Evolutionary conservation across 2,888 invertebrate species (phyloP).

Genomic region (Mactromeris polynyma): DNA sequence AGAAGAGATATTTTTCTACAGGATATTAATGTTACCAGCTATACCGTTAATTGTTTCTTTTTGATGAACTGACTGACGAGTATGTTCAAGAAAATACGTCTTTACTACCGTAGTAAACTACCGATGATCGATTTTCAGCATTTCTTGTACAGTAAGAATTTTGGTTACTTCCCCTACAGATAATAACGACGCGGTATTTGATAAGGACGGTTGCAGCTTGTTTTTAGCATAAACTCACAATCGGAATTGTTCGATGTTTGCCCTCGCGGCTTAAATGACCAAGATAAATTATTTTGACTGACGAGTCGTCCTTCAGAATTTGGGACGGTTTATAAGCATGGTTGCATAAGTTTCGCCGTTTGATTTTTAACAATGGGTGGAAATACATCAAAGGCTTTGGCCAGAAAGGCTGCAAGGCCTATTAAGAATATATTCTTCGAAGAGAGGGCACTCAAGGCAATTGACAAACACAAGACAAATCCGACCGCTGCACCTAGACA

Average conservation of each 20-base stretch:
- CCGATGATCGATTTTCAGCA: too few species aligned
- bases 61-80: too few species aligned
- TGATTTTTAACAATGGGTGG: constrained; percentile 39
- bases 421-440: constrained; percentile 79
- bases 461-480: constrained; percentile 67
- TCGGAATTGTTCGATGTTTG: constrained; percentile 8
- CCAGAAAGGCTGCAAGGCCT: constrained; percentile 49
- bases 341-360: background rate
- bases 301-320: constrained; percentile 22
- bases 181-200: too few species aligned
- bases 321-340: background rate
- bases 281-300: constrained; percentile 14
- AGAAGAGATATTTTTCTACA: too few species aligned
- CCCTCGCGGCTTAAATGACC: background rate
- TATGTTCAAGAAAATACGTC: too few species aligned
- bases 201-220: background rate
- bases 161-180: too few species aligned
- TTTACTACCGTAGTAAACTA: too few species aligned
- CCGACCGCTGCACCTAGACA: constrained; percentile 49
- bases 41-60: too few species aligned
- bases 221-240: background rate
- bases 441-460: constrained; percentile 74
- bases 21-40: too few species aligned
- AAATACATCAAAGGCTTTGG: constrained; percentile 32
- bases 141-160: too few species aligned